These are phyloP conservation scores for Prolemur simus DNA, from an alignment of 2,113 vertebrate species.

Conservation along the genomic window DNA sequence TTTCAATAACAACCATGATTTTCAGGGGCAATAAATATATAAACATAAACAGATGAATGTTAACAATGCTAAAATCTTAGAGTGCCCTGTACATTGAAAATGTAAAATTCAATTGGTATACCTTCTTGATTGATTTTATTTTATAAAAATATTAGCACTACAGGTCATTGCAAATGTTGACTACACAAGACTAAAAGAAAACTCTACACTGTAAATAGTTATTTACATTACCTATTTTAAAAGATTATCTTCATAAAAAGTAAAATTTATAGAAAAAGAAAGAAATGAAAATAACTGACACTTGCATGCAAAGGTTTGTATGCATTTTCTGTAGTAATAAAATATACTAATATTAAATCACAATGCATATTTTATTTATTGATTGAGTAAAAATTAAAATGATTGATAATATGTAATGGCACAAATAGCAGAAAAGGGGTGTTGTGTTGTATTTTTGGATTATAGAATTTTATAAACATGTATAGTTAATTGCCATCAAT, in stretches of 20 bases:
- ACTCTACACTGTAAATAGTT: neutral
- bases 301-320: neutral
- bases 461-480: neutral
- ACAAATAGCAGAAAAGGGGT: neutral
- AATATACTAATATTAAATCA: neutral
- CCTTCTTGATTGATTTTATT: neutral
- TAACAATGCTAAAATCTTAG: neutral
- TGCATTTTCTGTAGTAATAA: neutral
- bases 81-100: neutral
- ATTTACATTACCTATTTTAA: neutral
- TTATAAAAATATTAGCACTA: neutral
- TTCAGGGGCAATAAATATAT: neutral
- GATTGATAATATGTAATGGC: neutral
- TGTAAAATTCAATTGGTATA: neutral
- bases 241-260: neutral
- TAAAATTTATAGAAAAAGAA: neutral
- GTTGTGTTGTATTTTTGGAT: neutral
- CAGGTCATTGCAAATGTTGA: neutral
- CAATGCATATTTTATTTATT: neutral
- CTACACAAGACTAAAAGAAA: neutral
- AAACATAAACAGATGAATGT: neutral
- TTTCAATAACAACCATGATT: neutral
- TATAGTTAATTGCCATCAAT: neutral
- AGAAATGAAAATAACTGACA: neutral
- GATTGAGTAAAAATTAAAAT: neutral